Percentiles rank a stretch among this genome's conserved stretches.
phyloP scores from a whole-genome alignment of 1,140 invertebrate genomes.

The Hylyphantes graminicola region DNA sequence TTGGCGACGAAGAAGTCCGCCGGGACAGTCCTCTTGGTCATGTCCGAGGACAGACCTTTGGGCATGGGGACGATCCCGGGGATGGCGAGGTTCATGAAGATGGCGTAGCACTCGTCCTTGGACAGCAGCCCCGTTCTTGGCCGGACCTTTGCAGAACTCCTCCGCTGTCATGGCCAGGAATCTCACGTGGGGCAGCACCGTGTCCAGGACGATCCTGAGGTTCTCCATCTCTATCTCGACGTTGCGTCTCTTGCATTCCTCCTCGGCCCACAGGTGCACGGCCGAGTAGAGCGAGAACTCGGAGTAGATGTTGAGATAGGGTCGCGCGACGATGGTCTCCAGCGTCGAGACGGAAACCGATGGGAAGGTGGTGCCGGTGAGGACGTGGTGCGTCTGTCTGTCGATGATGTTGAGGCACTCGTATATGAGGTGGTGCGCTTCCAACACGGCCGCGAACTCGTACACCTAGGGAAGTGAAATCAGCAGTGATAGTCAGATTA shows the following conservation, averaged over 20 bases:
- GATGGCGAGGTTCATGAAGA: slow-evolving; percentile 65
- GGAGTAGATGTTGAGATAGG: slow-evolving; percentile 64
- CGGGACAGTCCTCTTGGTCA: slow-evolving; percentile 61
- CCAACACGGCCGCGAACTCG: slow-evolving; percentile 64
- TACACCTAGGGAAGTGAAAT: slow-evolving; percentile 19
- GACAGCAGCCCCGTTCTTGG: slow-evolving; percentile 62
- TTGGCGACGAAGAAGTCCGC: slow-evolving; percentile 63
- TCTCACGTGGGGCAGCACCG: slow-evolving; percentile 56
- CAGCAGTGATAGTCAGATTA: too few species aligned
- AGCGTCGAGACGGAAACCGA: slow-evolving; percentile 63
- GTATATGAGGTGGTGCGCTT: slow-evolving; percentile 64
- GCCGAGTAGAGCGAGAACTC: slow-evolving; percentile 64
- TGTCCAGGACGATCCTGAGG: slow-evolving; percentile 43
- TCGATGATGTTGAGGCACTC: slow-evolving; percentile 65
- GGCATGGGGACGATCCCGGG: slow-evolving; percentile 64
- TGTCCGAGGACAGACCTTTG: slow-evolving; percentile 62
- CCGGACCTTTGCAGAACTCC: slow-evolving; percentile 63
- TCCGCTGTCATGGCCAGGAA: slow-evolving; percentile 65
- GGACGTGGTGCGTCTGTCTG: slow-evolving; percentile 64
- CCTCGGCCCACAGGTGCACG: slow-evolving; percentile 63
- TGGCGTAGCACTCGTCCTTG: slow-evolving; percentile 63
- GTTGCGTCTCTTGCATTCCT: slow-evolving; percentile 62
- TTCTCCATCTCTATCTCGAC: slow-evolving; percentile 60
- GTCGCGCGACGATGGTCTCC: slow-evolving; percentile 63
- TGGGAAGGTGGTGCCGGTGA: slow-evolving; percentile 59